Conservation (phyloP, 2,797 vertebrate species). For the Sphaeramia orbicularis region DNA sequence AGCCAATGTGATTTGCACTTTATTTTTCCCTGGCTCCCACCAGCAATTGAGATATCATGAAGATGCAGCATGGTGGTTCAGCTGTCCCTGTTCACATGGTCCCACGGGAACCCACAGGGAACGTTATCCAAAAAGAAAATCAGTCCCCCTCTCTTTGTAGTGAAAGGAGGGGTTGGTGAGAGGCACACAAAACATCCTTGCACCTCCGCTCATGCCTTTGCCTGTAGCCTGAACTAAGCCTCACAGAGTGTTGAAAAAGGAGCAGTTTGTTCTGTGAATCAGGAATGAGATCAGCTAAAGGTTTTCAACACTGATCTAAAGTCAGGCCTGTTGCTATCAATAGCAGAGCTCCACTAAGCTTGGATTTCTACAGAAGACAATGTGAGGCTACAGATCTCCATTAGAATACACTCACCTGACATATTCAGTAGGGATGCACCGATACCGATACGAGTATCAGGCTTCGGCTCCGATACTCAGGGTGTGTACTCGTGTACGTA, state of each 20-base stretch:
- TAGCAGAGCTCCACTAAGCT: conserved; percentile 12
- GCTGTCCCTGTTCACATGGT: conserved; percentile 32
- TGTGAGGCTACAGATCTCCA: too few species aligned
- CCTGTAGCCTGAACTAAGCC: conserved; percentile 35
- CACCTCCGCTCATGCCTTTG: conserved; percentile 42
- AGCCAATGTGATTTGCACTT: conserved; percentile 21
- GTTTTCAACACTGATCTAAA: conserved; percentile 15
- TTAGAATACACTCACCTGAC: too few species aligned
- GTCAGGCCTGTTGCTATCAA: conserved; percentile 8
- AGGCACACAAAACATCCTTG: conserved; percentile 34
- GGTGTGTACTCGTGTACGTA: too few species aligned
- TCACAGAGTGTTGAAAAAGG: conserved; percentile 24
- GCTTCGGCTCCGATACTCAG: too few species aligned
- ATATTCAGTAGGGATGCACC: too few species aligned
- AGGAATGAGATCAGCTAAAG: conserved; percentile 29
- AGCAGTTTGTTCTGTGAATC: conserved; percentile 40
- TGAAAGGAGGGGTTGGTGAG: background rate
- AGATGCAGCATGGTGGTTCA: conserved; percentile 25
- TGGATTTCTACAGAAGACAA: background rate
- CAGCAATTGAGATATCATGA: conserved; percentile 31
- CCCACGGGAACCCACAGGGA: conserved; percentile 23
- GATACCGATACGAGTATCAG: too few species aligned
- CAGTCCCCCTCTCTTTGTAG: conserved; percentile 13
- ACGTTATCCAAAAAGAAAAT: conserved; percentile 27
- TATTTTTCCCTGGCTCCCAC: conserved; percentile 18